phyloP scores from a whole-genome alignment of 2,113 vertebrate genomes.

The Brachypteracias leptosomus region DNA sequence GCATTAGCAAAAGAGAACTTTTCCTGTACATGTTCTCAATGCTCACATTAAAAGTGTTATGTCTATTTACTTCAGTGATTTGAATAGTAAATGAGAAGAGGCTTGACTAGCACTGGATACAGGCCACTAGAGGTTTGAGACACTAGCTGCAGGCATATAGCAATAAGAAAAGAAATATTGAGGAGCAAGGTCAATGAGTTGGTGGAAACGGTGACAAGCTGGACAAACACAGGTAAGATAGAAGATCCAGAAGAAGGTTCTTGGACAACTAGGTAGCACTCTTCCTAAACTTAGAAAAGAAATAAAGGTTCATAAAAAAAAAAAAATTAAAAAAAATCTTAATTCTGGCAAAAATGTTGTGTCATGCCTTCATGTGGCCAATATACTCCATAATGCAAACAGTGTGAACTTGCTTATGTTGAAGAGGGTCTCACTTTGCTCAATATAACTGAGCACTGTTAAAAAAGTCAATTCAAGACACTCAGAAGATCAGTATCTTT shows the following conservation, averaged over 20 bases:
- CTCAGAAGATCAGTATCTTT: background rate
- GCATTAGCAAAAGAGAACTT: background rate
- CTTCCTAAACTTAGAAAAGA: background rate
- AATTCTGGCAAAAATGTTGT: background rate
- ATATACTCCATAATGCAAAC: background rate
- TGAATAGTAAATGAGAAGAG: background rate
- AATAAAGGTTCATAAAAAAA: background rate
- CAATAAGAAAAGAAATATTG: background rate
- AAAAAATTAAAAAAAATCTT: background rate
- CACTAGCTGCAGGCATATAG: background rate
- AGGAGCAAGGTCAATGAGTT: background rate
- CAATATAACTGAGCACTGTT: background rate
- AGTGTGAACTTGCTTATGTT: background rate
- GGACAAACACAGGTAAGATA: background rate
- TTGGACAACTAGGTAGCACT: background rate
- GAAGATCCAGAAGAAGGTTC: background rate
- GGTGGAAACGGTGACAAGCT: background rate
- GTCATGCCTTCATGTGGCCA: rapidly evolving
- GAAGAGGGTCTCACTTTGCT: background rate
- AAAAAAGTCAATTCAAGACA: background rate
- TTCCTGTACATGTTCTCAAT: background rate
- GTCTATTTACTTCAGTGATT: background rate
- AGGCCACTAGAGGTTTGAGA: background rate
- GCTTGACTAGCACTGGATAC: background rate
- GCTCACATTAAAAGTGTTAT: background rate